Base-by-base conservation (phyloP, 2,113 vertebrate species). In the Passerina amoena region DNA sequence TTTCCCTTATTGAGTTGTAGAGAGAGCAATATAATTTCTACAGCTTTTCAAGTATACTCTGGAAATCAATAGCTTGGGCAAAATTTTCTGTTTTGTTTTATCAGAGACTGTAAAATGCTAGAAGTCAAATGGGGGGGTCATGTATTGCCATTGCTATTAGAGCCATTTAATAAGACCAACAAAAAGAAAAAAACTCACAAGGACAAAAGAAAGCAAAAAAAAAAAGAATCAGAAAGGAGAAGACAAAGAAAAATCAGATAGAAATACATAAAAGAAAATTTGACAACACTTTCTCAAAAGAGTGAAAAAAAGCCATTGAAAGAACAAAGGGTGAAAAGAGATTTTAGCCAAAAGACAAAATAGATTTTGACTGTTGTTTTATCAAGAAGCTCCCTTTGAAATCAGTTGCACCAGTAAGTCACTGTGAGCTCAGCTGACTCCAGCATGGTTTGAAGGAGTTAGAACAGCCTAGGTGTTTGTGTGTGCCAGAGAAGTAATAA, bases 1-100 rank as follows among this genome's bases (percentile, higher is more conserved):
- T 82, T 97, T 92, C 24, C 69, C 44, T 88, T 71, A 54, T 12
- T 71, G 90, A 79, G 42, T 33, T 88, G 78, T 78, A 86, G 92
- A 83, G 69, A 45, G 14, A 82, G 30, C 38, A 80, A 40, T 82
- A 72, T 61, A 4, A 82, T 92, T 88, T 76, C 27, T 86, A 24
- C 44, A 65, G 33, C 28, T 42, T 86, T 94, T 76, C 65, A 66
- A 77, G 66, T 72, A n/a, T 27, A 42, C 11, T 65, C 70, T 51
- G 56, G 78, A 92, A 96, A 95, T 84, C 60, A 69, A 57, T 79
- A 59, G 9, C 54, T 70, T n/a, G 16, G 45, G 11, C 79, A 61
- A 79, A 86, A 70, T 50, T 66, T 77, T 77, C 76, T 89, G 70
- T 3, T 82, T 37, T 82, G 59, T 80, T 95, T 83, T 85, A 51